Conservation (phyloP, 2,797 vertebrate genomes). For the Darevskia mixta region DNA sequence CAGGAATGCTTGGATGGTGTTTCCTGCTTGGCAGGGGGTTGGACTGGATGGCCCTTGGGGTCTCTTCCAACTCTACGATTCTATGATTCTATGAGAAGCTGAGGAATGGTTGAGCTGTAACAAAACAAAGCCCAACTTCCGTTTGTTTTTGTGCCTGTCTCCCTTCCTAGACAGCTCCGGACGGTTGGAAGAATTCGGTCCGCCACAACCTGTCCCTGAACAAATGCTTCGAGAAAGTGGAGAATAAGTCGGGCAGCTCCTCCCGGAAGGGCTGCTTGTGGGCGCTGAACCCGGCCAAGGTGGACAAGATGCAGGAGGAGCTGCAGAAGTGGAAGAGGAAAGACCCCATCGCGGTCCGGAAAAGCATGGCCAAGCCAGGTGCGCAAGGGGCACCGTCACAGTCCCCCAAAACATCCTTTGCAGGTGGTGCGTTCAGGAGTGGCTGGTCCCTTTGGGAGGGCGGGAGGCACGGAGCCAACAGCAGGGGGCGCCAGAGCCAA, state of each 20-base stretch:
- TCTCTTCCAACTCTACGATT: no score
- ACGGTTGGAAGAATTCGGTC: slow-evolving; percentile 99
- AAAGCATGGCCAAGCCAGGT: slow-evolving; percentile 98
- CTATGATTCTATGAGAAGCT: no score
- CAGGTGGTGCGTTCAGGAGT: no score
- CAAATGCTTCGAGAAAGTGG: slow-evolving; percentile 98
- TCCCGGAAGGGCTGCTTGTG: slow-evolving; percentile 96
- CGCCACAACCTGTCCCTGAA: slow-evolving; percentile 98
- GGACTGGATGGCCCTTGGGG: no score
- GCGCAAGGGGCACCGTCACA: slow-evolving; percentile 11
- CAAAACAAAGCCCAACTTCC: slow-evolving; percentile 3
- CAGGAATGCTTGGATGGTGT: no score
- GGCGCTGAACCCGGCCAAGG: slow-evolving; percentile 95
- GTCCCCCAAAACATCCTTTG: neutral
- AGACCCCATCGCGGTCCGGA: slow-evolving; percentile 91
- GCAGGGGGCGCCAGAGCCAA: neutral
- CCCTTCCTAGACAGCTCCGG: slow-evolving; percentile 90
- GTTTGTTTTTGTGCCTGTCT: slow-evolving; percentile 5
- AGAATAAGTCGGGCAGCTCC: slow-evolving; percentile 91
- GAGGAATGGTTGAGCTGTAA: no score
- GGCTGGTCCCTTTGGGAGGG: no score
- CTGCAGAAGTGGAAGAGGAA: slow-evolving; percentile 98
- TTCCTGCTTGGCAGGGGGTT: no score
- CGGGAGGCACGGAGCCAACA: no score
- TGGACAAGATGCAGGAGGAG: slow-evolving; percentile 98